A percentile compares a stretch with the other conserved stretches of the same genome.
These are phyloP conservation scores for Chloroceryle inda DNA, from an alignment of 2,797 vertebrate genomes.

Conservation along the genomic window DNA sequence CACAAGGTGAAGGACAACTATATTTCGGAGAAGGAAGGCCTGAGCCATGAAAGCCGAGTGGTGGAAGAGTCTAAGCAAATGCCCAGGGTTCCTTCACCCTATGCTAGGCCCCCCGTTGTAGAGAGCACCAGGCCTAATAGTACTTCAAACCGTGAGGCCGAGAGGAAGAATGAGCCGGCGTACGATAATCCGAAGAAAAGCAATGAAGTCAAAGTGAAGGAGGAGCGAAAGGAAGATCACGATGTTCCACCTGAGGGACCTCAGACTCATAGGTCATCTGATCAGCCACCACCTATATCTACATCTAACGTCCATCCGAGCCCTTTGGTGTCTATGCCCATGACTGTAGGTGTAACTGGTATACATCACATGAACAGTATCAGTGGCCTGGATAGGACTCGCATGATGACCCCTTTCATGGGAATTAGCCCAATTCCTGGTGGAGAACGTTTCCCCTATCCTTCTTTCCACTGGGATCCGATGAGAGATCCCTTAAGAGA, in stretches of 20 bases:
- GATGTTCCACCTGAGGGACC: conserved; percentile 86
- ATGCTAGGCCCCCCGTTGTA: conserved; percentile 84
- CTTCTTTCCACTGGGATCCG: conserved; percentile 97
- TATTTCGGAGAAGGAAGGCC: conserved; percentile 88
- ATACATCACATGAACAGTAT: conserved; percentile 95
- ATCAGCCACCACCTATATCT: conserved; percentile 81
- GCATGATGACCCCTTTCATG: conserved; percentile 97
- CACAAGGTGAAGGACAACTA: conserved; percentile 93
- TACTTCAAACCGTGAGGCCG: conserved; percentile 86
- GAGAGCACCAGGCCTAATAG: conserved; percentile 87
- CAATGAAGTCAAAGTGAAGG: conserved; percentile 94
- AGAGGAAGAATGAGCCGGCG: conserved; percentile 87
- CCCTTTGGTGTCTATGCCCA: conserved; percentile 87
- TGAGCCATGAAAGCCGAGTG: conserved; percentile 85
- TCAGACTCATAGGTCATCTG: conserved; percentile 82
- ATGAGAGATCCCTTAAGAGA: conserved; percentile 91
- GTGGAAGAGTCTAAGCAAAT: conserved; percentile 89
- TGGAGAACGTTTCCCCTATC: conserved; percentile 94
- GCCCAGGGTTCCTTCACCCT: conserved; percentile 89
- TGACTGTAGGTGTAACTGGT: conserved; percentile 91
- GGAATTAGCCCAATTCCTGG: conserved; percentile 95
- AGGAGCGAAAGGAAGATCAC: conserved; percentile 95
- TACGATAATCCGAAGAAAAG: conserved; percentile 90
- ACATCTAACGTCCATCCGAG: conserved; percentile 79
- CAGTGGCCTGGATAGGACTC: conserved; percentile 93